phyloP scores from a whole-genome alignment of 2,888 invertebrate genomes.

The Falcaria lacertinaria region DNA sequence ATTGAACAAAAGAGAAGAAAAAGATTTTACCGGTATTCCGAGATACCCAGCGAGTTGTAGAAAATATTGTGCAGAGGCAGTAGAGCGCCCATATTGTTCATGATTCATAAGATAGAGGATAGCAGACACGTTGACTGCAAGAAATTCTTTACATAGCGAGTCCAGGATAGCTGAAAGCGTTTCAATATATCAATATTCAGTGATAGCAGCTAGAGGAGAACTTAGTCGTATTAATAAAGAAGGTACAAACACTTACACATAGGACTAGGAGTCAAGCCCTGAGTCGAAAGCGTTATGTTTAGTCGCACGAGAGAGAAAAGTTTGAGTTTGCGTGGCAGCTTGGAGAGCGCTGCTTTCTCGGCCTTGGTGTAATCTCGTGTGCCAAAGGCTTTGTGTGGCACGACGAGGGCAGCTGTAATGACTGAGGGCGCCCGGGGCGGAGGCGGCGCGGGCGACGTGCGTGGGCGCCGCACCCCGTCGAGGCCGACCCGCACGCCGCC shows the following conservation, averaged over 20 bases:
- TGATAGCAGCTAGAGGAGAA: background rate
- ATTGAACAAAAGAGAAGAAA: slow-evolving; percentile 23
- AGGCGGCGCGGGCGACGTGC: slow-evolving; percentile 68
- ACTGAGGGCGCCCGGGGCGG: slow-evolving; percentile 72
- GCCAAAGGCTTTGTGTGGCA: slow-evolving; percentile 88
- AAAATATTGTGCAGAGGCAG: slow-evolving; percentile 96
- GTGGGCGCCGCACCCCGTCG: slow-evolving; percentile 57
- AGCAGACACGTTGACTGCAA: slow-evolving; percentile 93
- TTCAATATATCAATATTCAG: slow-evolving; percentile 35
- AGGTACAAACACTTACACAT: slow-evolving; percentile 80
- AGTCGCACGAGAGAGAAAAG: slow-evolving; percentile 85
- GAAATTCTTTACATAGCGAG: slow-evolving; percentile 93
- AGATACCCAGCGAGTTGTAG: slow-evolving; percentile 95
- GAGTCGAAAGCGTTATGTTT: slow-evolving; percentile 83
- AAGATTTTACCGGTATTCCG: slow-evolving; percentile 88
- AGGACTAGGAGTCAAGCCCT: slow-evolving; percentile 87
- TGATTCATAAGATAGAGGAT: slow-evolving; percentile 97
- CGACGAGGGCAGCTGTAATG: slow-evolving; percentile 84
- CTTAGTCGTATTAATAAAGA: background rate
- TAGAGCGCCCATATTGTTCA: slow-evolving; percentile 95
- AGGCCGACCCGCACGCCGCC: slow-evolving; percentile 61
- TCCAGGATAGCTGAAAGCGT: slow-evolving; percentile 89
- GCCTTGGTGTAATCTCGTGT: slow-evolving; percentile 86
- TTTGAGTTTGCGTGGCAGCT: slow-evolving; percentile 83
- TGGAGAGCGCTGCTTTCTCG: slow-evolving; percentile 82